A percentile compares a stretch with the other conserved stretches of the same genome.
These are phyloP conservation scores for Phalangium opilio DNA, from an alignment of 2,888 invertebrate species.

Conservation along the genomic window DNA sequence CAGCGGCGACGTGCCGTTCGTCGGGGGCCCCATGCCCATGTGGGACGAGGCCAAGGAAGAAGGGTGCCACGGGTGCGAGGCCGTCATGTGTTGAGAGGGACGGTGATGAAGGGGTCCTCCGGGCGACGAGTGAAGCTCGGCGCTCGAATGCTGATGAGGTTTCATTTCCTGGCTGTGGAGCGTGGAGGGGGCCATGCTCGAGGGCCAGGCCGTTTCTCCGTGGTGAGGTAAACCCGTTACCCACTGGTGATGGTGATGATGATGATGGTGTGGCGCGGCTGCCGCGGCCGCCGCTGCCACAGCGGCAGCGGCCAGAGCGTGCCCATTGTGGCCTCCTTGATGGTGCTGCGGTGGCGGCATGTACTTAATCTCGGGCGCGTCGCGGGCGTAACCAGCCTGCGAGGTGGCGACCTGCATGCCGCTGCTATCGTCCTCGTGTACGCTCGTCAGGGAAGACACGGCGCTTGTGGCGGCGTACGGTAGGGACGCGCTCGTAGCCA, in stretches of 20 bases:
- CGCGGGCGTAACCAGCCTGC: conserved; percentile 32
- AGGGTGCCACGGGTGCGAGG: conserved; percentile 37
- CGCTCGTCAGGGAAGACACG: conserved; percentile 39
- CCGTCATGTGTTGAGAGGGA: conserved; percentile 20
- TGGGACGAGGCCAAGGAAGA: conserved; percentile 25
- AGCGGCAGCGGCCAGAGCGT: conserved; percentile 34
- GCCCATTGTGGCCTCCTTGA: conserved; percentile 51
- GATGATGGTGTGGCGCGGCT: conserved; percentile 3
- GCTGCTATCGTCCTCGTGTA: conserved; percentile 33
- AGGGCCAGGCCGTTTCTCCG: conserved; percentile 12
- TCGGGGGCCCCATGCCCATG: conserved; percentile 24
- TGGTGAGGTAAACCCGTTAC: conserved; percentile 13
- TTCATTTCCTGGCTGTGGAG: conserved; percentile 27
- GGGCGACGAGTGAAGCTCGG: conserved; percentile 4
- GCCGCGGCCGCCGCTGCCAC: conserved; percentile 21
- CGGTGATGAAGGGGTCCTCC: conserved; percentile 10
- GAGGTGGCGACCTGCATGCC: conserved; percentile 29
- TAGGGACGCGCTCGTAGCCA: conserved; percentile 71
- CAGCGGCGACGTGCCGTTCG: conserved; percentile 34
- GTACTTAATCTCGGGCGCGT: conserved; percentile 74
- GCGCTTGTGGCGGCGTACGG: conserved; percentile 65
- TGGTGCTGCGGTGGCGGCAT: conserved; percentile 63
- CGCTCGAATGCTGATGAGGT: conserved; percentile 11
- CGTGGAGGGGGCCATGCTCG: conserved; percentile 5
- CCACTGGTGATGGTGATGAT: conserved; percentile 19